Conservation (phyloP, 2,113 vertebrate genomes). For the Rattus norvegicus region GRCr8 NC_086019.1:210534001-210534500, state of each 20-base stretch:
- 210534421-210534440: background rate
- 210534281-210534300: background rate
- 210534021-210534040: too few species aligned
- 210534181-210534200: background rate
- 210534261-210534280: background rate
- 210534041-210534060: background rate
- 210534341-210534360: background rate
- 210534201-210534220: background rate
- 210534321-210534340: background rate
- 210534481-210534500: background rate
- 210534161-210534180: background rate
- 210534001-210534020: rapidly evolving
- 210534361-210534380: background rate
- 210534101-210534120: background rate
- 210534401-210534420: too few species aligned
- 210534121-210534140: background rate
- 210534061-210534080: background rate
- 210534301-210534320: background rate
- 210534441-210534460: background rate
- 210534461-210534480: background rate
- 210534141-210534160: background rate
- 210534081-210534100: background rate
- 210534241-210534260: background rate
- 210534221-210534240: too few species aligned
- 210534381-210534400: too few species aligned